Conservation (phyloP, 2,113 vertebrate species). For the Morone saxatilis region DNA sequence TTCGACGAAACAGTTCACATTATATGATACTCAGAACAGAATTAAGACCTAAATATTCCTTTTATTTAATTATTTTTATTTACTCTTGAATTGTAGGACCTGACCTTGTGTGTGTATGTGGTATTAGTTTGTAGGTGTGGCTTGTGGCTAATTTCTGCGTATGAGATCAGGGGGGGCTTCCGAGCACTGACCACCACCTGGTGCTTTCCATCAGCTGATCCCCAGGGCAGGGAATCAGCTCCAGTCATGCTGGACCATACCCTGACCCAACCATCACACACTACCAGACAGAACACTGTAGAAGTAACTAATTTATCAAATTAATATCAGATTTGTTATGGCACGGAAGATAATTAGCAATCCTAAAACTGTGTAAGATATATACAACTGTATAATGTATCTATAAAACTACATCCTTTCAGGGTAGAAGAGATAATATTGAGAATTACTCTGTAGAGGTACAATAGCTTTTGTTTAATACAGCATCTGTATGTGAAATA, state of each 20-base stretch:
- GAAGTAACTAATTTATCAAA: not conserved
- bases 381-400: too few relatives aligned
- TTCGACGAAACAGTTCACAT: not conserved
- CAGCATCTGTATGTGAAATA: too few relatives aligned
- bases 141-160: constrained; percentile 71
- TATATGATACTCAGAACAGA: not conserved
- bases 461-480: too few relatives aligned
- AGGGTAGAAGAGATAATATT: too few relatives aligned
- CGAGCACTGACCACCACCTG: constrained; percentile 70
- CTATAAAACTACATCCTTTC: too few relatives aligned
- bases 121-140: constrained; percentile 45
- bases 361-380: not conserved
- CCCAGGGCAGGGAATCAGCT: constrained; percentile 32
- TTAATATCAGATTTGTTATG: not conserved
- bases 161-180: constrained; percentile 58
- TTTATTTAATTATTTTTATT: not conserved
- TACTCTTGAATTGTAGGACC: not conserved
- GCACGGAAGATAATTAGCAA: not conserved
- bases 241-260: constrained; percentile 29
- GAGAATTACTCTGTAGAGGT: too few relatives aligned
- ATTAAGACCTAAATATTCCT: not conserved
- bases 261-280: constrained; percentile 17
- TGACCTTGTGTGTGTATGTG: constrained; percentile 28
- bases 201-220: constrained; percentile 72
- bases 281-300: not conserved